Conservation (phyloP, 2,797 vertebrate genomes). For the Notoglanidium macrostoma region DNA sequence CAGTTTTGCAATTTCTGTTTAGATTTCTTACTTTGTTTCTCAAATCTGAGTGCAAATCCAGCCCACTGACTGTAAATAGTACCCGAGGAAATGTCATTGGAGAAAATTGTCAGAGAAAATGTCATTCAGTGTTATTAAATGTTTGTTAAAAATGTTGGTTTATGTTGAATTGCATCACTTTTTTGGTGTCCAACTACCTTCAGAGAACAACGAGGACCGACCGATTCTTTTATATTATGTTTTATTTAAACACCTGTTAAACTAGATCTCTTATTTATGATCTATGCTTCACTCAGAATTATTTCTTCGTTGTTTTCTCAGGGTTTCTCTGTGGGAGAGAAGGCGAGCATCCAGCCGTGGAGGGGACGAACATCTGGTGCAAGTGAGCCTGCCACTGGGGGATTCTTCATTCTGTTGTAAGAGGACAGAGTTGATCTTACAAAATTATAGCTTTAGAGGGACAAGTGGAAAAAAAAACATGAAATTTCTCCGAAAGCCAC, state of each 20-base stretch:
- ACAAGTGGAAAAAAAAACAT: conserved; percentile 48
- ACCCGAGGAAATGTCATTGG: neutral
- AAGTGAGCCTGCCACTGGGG: conserved; percentile 41
- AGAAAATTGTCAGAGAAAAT: neutral
- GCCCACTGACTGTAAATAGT: neutral
- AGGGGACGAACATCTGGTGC: conserved; percentile 52
- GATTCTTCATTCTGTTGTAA: conserved; percentile 53
- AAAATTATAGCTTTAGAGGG: conserved; percentile 58
- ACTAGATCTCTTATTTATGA: conserved; percentile 38
- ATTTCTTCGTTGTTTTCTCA: conserved; percentile 46
- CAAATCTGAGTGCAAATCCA: neutral
- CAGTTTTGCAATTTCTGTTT: neutral
- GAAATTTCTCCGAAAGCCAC: conserved; percentile 51
- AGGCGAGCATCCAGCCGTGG: conserved; percentile 43
- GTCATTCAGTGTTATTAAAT: neutral
- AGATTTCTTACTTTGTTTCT: neutral
- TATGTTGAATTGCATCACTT: neutral
- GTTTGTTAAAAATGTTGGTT: neutral
- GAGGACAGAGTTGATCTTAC: conserved; percentile 48
- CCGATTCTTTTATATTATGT: neutral
- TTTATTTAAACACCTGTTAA: conserved; percentile 25
- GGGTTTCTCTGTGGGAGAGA: conserved; percentile 54
- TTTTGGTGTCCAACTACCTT: neutral
- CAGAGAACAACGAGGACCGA: neutral
- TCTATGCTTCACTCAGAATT: conserved; percentile 34